Base-by-base conservation (phyloP, 2,888 invertebrate species). In the Cepaea hortensis region DNA sequence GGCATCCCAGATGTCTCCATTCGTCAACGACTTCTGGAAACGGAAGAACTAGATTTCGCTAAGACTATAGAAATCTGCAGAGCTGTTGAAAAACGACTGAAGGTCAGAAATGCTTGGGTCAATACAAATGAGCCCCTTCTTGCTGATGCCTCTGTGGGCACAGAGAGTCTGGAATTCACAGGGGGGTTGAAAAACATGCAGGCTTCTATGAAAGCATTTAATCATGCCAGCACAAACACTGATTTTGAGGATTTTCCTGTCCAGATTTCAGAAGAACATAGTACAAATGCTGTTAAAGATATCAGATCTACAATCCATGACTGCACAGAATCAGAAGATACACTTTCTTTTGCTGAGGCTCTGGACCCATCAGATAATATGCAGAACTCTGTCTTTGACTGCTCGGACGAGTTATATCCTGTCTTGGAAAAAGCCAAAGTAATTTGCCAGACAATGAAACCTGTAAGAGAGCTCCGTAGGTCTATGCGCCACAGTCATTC, bases 51-150 rank as follows among this genome's bases (percentile, higher is more conserved):
- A 3, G 83, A 83, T 48, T 82, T 82, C 6, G 5, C n/a, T 50
- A 86, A 86, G 18, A 82, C 86, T 6, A 20, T 86, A 35, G 68
- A 82, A 23, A 86, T 86, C 11, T 86, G 86, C 65, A 75, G 72
- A 20, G 83, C 70, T 55, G 86, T 81, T 18, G 85, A 85, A 72
- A 65, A 62, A 20, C 11, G n/a, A 20, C 79, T 61, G 61, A 79
- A n/a, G 20, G 46, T 72, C 2, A 80, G 35, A 65, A 75, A 75
- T 84, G 65, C 50, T 65, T 11, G 13, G 13, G 48, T 75, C 23
- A 48, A 9, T 18, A 84, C 84, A 48, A 13, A 84, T 62, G 9
- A 18, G 20, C 13, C 46, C 15, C 4, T 46, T 3, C 76, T 35
- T 23, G 18, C 15, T 46, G 75, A 84, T 76, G 76, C 76, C n/a